Conservation (phyloP, 2,113 vertebrate genomes). For the Campylomormyrus numenius region DNA sequence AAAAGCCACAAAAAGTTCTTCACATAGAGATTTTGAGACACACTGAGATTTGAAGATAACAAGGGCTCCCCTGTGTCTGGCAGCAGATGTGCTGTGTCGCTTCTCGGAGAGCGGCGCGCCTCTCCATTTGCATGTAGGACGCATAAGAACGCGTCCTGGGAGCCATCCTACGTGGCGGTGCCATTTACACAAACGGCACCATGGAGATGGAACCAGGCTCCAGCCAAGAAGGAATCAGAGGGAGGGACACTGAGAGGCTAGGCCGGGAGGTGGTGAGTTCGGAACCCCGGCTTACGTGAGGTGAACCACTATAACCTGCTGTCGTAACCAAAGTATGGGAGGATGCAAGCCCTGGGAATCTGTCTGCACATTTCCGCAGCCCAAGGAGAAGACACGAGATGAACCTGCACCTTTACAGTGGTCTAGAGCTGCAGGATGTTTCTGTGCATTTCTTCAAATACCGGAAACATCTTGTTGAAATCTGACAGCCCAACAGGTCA, state of each 20-base stretch:
- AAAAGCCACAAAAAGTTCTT: not conserved
- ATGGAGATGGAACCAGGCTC: not conserved
- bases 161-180: not conserved
- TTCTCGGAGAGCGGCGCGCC: not conserved
- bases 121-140: conserved; percentile 5
- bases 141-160: not conserved
- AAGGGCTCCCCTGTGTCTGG: conserved; percentile 3
- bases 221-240: not conserved
- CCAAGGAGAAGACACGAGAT: not conserved
- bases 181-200: not conserved
- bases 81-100: not conserved
- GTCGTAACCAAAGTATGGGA: not conserved
- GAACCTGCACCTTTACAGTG: not conserved
- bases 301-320: not conserved
- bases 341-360: not conserved
- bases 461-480: not conserved
- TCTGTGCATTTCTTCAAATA: not conserved
- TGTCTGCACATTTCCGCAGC: not conserved
- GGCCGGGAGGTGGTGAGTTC: not conserved
- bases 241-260: not conserved
- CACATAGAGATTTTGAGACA: not conserved
- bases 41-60: not conserved
- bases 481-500: not conserved
- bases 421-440: not conserved
- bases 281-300: not conserved